phyloP scores from a whole-genome alignment of 2,113 vertebrate genomes.

The Saguinus imperator region DNA sequence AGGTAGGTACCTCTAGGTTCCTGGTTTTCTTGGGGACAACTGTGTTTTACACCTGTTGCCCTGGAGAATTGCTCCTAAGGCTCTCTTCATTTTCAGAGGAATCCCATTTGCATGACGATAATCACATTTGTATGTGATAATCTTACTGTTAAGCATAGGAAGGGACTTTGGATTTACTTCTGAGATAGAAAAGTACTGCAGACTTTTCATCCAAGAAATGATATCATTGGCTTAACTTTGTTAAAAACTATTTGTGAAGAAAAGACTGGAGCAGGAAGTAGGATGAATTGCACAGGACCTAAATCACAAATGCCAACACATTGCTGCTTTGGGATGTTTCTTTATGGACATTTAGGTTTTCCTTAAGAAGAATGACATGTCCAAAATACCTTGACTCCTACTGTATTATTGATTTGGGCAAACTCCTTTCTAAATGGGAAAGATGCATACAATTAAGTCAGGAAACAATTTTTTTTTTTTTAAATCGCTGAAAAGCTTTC shows the following conservation, averaged over 20 bases:
- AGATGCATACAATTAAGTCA: not conserved
- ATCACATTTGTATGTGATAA: not conserved
- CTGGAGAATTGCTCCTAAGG: not conserved
- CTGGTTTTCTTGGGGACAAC: not conserved
- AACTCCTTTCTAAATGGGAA: not conserved
- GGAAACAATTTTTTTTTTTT: not conserved
- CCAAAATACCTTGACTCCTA: not conserved
- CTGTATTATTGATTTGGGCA: not conserved
- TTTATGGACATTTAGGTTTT: not conserved
- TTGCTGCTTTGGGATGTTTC: not conserved
- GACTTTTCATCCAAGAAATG: not conserved
- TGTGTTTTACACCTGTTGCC: not conserved
- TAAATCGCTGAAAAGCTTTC: slow-evolving; percentile 13
- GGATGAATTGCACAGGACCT: not conserved
- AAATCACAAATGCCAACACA: not conserved
- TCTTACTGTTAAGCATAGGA: not conserved
- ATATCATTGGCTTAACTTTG: not conserved
- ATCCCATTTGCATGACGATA: not conserved
- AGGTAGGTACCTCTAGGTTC: too few species aligned
- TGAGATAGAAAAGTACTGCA: not conserved
- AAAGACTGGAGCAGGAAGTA: not conserved
- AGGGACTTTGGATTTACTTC: slow-evolving; percentile 19
- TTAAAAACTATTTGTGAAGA: not conserved
- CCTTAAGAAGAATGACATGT: not conserved
- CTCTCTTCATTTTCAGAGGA: not conserved